Base-by-base conservation (phyloP, 2,113 vertebrate species). In the Muntiacus reevesi region DNA sequence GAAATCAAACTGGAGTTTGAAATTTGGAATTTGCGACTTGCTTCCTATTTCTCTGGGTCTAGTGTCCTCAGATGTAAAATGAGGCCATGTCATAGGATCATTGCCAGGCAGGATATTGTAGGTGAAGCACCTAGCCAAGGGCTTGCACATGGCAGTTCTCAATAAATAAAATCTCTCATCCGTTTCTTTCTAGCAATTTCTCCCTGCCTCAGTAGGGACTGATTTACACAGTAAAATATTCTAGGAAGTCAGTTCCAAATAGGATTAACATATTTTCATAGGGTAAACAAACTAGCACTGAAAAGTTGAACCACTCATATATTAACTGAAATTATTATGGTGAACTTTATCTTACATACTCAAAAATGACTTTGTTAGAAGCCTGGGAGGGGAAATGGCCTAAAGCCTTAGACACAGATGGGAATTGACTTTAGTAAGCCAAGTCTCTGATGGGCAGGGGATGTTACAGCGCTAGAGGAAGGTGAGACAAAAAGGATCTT, bases 301-400 rank as follows among this genome's bases (percentile, higher is more conserved):
- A 91, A 87, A 93, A 95, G 28, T 40, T 79, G 91, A 91, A 43
- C 74, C 15, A 71, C 12, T 86, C 78, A 57, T 12, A 9, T 27
- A 40, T 30, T 94, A 87, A 36, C 59, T n/a, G 47, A 82, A 87
- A 87, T 83, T 86, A 59, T 87, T 88, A 27, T 7, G 21, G 79
- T 79, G 28, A 79, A 36, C 62, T 8, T 85, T 64, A 59, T 76
- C 54, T 84, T 94, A 55, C 60, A 10, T 79, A 93, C 12, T 85
- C 86, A 60, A 60, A 90, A 92, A 93, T 90, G 57, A 93, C 81
- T 98, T 94, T 79, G 78, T 87, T 83, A 94, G 92, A 90, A 93
- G 74, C 30, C 62, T 67, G 16, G 55, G n/a, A 83, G 47, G 60
- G 40, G 59, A 94, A 94, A 87, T 93, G 57, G 23, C 85, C 57